phyloP scores from a whole-genome alignment of 2,113 vertebrate species.

The Aramus guarauna region DNA sequence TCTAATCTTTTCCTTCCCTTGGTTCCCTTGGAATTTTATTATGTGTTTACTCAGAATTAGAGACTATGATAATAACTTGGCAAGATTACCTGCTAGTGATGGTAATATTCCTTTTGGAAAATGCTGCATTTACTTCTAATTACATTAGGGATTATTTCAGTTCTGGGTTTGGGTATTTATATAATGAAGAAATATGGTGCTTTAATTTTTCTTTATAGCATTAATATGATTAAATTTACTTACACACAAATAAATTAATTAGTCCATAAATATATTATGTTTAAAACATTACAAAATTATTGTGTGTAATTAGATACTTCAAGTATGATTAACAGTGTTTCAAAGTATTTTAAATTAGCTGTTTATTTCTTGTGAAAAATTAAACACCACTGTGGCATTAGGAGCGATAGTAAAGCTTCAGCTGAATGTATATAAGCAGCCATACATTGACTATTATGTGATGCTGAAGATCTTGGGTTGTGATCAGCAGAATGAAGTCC shows the following conservation, averaged over 20 bases:
- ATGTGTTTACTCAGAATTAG: not conserved
- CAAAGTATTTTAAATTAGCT: slow-evolving; percentile 35
- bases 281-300: slow-evolving; percentile 47
- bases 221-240: slow-evolving; percentile 50
- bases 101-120: not conserved
- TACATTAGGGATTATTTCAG: not conserved
- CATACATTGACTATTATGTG: not conserved
- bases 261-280: slow-evolving; percentile 32
- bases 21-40: not conserved
- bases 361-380: slow-evolving; percentile 31
- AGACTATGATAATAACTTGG: not conserved
- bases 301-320: not conserved
- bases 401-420: not conserved
- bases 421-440: not conserved
- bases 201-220: slow-evolving; percentile 45
- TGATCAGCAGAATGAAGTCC: not conserved
- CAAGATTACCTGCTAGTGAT: not conserved
- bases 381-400: not conserved
- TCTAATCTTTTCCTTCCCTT: not conserved
- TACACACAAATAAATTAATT: slow-evolving; percentile 37
- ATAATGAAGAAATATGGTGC: not conserved
- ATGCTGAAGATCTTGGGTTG: not conserved
- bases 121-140: not conserved
- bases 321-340: slow-evolving; percentile 30
- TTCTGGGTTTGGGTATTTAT: not conserved